These are phyloP conservation scores for Micrastur ruficollis DNA, from an alignment of 2,797 vertebrate species.

Conservation along the genomic window DNA sequence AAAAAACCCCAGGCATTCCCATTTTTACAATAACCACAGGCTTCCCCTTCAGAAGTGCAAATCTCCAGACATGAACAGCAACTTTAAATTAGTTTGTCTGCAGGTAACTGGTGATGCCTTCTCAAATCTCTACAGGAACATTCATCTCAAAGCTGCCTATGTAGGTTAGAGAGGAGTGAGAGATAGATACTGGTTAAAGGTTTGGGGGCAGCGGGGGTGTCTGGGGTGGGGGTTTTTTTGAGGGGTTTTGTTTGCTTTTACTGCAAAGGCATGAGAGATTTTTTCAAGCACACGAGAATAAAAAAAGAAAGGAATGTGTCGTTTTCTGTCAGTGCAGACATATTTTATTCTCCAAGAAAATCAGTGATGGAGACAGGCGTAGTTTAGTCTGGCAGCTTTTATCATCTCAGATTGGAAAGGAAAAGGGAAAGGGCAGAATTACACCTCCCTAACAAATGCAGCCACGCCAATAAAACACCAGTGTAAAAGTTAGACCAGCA, in stretches of 20 bases:
- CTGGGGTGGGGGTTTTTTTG: not conserved
- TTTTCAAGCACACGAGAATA: not conserved
- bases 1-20: not conserved
- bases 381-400: not conserved
- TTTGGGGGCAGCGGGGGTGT: not conserved
- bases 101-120: not conserved
- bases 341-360: slow-evolving; percentile 21
- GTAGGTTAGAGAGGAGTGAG: not conserved
- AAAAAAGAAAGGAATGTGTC: not conserved
- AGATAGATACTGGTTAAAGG: too few species aligned
- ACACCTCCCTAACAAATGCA: not conserved
- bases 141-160: not conserved
- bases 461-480: not conserved
- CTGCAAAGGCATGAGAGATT: accelerated
- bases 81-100: not conserved
- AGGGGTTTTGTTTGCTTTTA: not conserved
- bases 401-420: not conserved
- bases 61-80: not conserved
- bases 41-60: not conserved
- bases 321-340: not conserved
- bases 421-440: not conserved
- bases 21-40: not conserved
- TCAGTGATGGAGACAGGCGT: not conserved
- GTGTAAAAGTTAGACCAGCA: not conserved
- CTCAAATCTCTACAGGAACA: not conserved